phyloP scores from a whole-genome alignment of 2,113 vertebrate species.

The Neolamprologus fasciatus region DNA sequence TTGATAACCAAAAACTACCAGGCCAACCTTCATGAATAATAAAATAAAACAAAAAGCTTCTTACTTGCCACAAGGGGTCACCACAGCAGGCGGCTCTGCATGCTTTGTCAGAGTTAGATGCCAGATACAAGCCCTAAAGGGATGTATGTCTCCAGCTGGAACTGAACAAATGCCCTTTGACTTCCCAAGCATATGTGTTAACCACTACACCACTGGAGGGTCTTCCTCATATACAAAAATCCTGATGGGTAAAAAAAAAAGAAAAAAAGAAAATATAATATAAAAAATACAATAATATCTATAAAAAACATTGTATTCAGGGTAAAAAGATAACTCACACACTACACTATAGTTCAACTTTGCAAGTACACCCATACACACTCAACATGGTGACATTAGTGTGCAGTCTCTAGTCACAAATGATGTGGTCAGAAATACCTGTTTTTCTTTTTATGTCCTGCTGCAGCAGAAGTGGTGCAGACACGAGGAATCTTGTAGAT shows the following conservation, averaged over 20 bases:
- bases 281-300: neutral
- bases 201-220: neutral
- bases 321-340: neutral
- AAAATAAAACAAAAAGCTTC: neutral
- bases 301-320: neutral
- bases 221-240: neutral
- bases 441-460: neutral
- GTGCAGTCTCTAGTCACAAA: neutral
- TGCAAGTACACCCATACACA: neutral
- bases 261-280: neutral
- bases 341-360: neutral
- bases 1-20: neutral
- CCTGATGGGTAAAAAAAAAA: neutral
- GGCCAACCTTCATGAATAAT: neutral
- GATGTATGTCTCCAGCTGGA: neutral
- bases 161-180: neutral
- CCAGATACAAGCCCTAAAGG: neutral
- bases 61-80: neutral
- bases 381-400: neutral
- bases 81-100: neutral
- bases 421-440: neutral
- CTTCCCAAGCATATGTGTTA: neutral
- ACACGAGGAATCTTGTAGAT: constrained; percentile 47
- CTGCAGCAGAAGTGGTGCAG: neutral
- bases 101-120: neutral